A percentile compares a stretch with the other conserved stretches of the same genome.
Evolutionary conservation across 2,113 vertebrate genomes (phyloP).

Genomic region (Tylochromis polylepis): DNA sequence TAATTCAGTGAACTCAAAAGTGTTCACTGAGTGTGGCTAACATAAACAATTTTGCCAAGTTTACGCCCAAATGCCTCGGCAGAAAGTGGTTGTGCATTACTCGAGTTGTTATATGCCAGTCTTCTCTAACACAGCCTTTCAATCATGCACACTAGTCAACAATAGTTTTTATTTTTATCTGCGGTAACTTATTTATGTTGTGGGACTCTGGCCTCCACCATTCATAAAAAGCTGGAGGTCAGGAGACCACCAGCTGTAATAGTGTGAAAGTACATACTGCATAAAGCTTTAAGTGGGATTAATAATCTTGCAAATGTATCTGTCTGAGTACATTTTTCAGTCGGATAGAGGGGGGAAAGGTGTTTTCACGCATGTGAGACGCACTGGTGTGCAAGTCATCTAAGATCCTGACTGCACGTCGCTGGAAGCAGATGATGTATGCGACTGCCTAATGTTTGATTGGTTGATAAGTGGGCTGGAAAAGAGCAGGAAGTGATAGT

Average conservation of each 20-base stretch:
- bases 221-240: too few species aligned
- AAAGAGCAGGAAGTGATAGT: background rate
- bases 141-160: background rate
- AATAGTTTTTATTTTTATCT: background rate
- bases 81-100: too few species aligned
- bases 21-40: too few species aligned
- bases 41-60: too few species aligned
- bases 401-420: background rate
- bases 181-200: background rate
- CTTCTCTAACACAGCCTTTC: too few species aligned
- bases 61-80: too few species aligned
- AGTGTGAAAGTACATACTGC: background rate
- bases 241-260: background rate
- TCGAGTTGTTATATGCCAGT: too few species aligned
- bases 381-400: background rate
- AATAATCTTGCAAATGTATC: background rate
- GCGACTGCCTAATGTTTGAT: background rate
- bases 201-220: too few species aligned
- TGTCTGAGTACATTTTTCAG: background rate
- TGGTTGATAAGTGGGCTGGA: background rate
- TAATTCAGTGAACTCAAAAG: too few species aligned
- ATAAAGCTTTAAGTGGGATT: background rate
- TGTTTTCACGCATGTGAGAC: background rate
- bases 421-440: background rate
- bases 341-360: background rate